phyloP scores from a whole-genome alignment of 2,113 vertebrate species.

The Elanoides forficatus region DNA sequence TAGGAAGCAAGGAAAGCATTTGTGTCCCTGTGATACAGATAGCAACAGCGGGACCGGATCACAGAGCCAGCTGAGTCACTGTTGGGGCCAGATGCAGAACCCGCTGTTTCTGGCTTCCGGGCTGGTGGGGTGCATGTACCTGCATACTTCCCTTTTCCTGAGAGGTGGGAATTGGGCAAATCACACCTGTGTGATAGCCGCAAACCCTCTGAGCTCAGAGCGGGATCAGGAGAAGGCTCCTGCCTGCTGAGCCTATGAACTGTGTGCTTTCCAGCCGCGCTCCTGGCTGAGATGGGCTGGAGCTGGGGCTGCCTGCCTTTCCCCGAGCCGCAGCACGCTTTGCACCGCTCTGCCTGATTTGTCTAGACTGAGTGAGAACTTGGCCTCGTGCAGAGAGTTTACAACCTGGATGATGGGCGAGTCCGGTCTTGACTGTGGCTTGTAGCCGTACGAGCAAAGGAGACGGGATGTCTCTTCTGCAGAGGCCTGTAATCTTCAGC shows the following conservation, averaged over 20 bases:
- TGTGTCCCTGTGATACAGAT: not conserved
- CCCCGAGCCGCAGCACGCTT: not conserved
- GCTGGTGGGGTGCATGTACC: not conserved
- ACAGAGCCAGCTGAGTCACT: not conserved
- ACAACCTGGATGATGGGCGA: not conserved
- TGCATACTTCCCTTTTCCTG: rapidly evolving
- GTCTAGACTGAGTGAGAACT: not conserved
- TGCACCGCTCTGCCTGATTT: not conserved
- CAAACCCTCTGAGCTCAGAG: not conserved
- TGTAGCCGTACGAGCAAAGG: not conserved
- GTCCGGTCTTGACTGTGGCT: not conserved
- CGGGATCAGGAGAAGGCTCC: not conserved
- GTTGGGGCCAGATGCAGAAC: not conserved
- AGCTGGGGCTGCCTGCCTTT: not conserved
- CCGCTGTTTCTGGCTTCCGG: rapidly evolving
- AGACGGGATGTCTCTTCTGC: not conserved
- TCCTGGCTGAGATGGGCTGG: not conserved
- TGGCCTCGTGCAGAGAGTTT: not conserved
- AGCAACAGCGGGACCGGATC: not conserved
- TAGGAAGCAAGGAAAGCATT: not conserved
- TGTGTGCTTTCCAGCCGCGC: not conserved
- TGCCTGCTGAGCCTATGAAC: not conserved
- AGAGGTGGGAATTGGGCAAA: not conserved
- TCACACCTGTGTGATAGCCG: not conserved
- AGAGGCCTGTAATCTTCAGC: not conserved